Evolutionary conservation across 2,113 vertebrate genomes (phyloP).

Genomic region (Polypterus senegalus): DNA sequence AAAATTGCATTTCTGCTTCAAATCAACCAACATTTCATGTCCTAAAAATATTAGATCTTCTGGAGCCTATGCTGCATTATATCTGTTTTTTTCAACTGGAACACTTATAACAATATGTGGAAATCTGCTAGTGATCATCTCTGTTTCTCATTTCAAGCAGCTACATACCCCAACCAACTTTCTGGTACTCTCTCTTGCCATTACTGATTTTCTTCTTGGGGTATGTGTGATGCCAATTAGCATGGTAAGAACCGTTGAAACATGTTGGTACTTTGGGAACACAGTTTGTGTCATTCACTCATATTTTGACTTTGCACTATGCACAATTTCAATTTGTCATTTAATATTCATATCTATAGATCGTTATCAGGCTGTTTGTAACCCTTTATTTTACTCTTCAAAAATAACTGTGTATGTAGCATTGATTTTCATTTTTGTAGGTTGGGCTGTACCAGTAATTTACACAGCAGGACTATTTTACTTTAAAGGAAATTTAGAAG

Average conservation of each 20-base stretch:
- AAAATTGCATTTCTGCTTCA: slow-evolving; percentile 32
- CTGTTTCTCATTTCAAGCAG: slow-evolving; percentile 31
- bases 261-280: slow-evolving; percentile 39
- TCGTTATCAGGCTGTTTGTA: slow-evolving; percentile 31
- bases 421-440: no score
- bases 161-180: slow-evolving; percentile 36
- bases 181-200: slow-evolving; percentile 31
- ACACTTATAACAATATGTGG: slow-evolving; percentile 24
- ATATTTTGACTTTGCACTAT: slow-evolving; percentile 39
- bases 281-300: slow-evolving; percentile 31
- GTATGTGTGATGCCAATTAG: slow-evolving; percentile 34
- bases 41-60: slow-evolving; percentile 23
- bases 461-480: no score
- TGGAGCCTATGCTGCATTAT: slow-evolving; percentile 23
- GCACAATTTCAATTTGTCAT: slow-evolving; percentile 36
- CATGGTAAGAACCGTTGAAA: slow-evolving; percentile 24
- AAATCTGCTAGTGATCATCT: slow-evolving; percentile 31
- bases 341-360: slow-evolving; percentile 43
- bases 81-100: slow-evolving; percentile 26
- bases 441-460: no score
- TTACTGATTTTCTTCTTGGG: slow-evolving; percentile 33
- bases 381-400: no score
- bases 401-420: no score
- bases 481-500: no score
- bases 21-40: slow-evolving; percentile 31